Conservation (phyloP, 1,140 invertebrate species). For the Macrocentrus cingulum region DNA sequence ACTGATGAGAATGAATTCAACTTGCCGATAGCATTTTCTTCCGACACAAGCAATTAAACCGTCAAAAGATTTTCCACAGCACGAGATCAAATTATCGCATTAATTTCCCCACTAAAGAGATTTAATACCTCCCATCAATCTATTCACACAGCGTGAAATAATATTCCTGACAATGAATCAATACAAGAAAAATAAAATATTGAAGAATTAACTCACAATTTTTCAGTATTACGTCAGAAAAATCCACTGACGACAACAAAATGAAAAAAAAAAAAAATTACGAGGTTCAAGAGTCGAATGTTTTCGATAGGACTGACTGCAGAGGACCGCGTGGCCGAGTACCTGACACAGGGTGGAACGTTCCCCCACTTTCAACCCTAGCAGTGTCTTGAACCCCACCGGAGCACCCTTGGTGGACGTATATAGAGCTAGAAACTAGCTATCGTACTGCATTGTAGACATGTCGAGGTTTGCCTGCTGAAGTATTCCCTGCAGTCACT, state of each 20-base stretch:
- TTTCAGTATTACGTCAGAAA: too few relatives aligned
- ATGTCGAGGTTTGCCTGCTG: background rate
- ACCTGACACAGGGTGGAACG: constrained; percentile 50
- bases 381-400: constrained; percentile 21
- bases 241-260: too few relatives aligned
- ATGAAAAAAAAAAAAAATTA: constrained; percentile 2
- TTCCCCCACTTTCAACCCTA: constrained; percentile 35
- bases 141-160: too few relatives aligned
- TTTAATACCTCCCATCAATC: too few relatives aligned
- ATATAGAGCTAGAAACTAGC: too few relatives aligned
- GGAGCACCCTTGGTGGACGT: constrained; percentile 9
- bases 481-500: too few relatives aligned
- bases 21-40: background rate
- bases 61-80: background rate
- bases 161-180: too few relatives aligned
- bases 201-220: too few relatives aligned
- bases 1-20: background rate
- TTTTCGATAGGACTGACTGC: constrained; percentile 46
- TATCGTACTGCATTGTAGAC: too few relatives aligned
- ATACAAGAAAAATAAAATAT: too few relatives aligned
- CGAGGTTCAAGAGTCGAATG: constrained; percentile 30
- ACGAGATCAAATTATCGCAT: background rate
- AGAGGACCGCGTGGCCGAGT: constrained; percentile 43
- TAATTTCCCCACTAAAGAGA: too few relatives aligned
- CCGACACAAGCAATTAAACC: background rate